These are phyloP conservation scores for Pimephales promelas DNA, from an alignment of 2,113 vertebrate genomes.

Conservation along the genomic window DNA sequence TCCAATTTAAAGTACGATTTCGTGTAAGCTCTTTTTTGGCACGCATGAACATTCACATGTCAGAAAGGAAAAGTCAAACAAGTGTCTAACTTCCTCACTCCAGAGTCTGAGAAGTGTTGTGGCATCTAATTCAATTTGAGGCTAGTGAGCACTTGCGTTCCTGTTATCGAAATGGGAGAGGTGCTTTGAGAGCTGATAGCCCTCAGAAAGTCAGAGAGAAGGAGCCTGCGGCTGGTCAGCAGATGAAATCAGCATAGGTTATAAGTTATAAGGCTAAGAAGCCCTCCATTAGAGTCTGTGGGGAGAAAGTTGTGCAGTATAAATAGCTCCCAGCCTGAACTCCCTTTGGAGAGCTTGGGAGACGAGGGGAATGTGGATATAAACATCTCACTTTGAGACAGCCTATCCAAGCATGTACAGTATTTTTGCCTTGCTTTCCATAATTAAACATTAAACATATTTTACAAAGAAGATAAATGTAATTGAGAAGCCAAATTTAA, in stretches of 20 bases:
- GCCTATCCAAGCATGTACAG: slow-evolving; percentile 64
- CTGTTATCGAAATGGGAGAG: slow-evolving; percentile 69
- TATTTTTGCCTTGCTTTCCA: not conserved
- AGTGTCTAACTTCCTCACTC: slow-evolving; percentile 49
- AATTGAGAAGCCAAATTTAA: not conserved
- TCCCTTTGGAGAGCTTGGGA: slow-evolving; percentile 64
- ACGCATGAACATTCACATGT: slow-evolving; percentile 12
- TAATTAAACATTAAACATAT: not conserved
- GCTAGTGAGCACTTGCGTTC: slow-evolving; percentile 61
- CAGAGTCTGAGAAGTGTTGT: slow-evolving; percentile 61
- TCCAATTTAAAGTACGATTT: not conserved
- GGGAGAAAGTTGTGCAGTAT: slow-evolving; percentile 61
- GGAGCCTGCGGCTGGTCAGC: slow-evolving; percentile 63
- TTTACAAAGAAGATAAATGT: not conserved
- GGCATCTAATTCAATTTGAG: slow-evolving; percentile 71
- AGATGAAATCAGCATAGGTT: slow-evolving; percentile 73
- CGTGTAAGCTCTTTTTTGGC: not conserved
- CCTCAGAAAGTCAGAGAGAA: slow-evolving; percentile 57
- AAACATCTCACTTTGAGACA: slow-evolving; percentile 69
- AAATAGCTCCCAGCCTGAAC: slow-evolving; percentile 75
- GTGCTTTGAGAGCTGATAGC: slow-evolving; percentile 65
- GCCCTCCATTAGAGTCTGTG: slow-evolving; percentile 68
- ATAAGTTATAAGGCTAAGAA: slow-evolving; percentile 62
- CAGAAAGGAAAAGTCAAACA: slow-evolving; percentile 15
- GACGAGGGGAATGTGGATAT: slow-evolving; percentile 72